These are phyloP conservation scores for Lasioglossum calceatum DNA, from an alignment of 2,888 invertebrate genomes.

Conservation along the genomic window DNA sequence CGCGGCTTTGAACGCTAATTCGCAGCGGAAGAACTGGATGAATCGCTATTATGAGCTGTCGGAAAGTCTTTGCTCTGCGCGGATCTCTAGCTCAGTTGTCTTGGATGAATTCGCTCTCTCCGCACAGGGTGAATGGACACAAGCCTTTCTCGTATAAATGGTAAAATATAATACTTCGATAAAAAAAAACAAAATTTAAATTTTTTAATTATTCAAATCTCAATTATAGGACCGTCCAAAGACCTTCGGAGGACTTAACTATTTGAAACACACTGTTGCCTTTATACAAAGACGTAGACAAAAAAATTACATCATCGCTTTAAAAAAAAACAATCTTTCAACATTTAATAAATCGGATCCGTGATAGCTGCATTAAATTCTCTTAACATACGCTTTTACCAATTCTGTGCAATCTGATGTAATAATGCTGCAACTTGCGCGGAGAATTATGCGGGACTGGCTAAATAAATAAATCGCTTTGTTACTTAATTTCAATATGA, in stretches of 20 bases:
- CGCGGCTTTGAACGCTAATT: conserved; percentile 25
- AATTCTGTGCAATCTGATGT: neutral
- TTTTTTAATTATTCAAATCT: too few species aligned
- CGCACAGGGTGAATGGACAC: too few species aligned
- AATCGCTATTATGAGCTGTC: neutral
- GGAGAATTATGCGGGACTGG: neutral
- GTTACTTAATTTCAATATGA: neutral
- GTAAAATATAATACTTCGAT: too few species aligned
- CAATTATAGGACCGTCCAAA: neutral
- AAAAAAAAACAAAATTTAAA: too few species aligned
- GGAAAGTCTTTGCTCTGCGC: neutral
- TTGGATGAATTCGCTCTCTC: too few species aligned
- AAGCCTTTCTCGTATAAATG: too few species aligned
- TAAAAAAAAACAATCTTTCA: neutral
- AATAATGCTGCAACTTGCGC: neutral
- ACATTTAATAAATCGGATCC: neutral
- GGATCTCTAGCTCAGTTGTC: neutral
- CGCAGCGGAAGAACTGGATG: neutral
- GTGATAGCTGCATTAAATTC: neutral
- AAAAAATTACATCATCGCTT: neutral
- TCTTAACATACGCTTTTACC: neutral
- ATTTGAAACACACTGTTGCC: neutral
- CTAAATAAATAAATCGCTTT: neutral
- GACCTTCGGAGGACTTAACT: neutral
- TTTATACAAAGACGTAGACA: neutral